phyloP scores from a whole-genome alignment of 2,113 vertebrate genomes.

The Rissa tridactyla region DNA sequence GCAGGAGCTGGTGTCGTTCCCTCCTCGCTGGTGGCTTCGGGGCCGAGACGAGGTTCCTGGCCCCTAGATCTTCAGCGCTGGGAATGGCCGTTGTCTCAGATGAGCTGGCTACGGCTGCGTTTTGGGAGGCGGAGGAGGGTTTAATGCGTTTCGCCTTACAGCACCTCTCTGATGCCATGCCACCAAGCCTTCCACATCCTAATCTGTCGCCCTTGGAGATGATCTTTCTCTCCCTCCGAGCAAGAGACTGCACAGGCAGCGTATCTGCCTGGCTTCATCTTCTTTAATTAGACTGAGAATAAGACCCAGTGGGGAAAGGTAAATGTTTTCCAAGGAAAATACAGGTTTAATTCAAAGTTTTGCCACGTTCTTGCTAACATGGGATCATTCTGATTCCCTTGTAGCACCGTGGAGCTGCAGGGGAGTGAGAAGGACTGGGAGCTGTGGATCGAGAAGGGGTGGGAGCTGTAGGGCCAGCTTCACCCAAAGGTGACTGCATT shows the following conservation, averaged over 20 bases:
- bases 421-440: background rate
- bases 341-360: background rate
- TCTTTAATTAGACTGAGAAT: background rate
- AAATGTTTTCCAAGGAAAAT: background rate
- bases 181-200: background rate
- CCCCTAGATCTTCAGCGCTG: background rate
- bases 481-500: background rate
- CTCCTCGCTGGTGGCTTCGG: background rate
- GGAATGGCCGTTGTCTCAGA: background rate
- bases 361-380: fast-evolving
- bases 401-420: fast-evolving
- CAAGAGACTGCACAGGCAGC: background rate
- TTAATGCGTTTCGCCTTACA: background rate
- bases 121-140: background rate
- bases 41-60: background rate
- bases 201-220: background rate
- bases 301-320: background rate
- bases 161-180: background rate
- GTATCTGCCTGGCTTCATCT: background rate
- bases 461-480: background rate
- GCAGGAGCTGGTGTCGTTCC: background rate
- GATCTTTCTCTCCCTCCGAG: background rate
- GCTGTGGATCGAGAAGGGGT: background rate
- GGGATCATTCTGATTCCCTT: background rate
- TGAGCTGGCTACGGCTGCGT: background rate